Evolutionary conservation across 2,113 vertebrate species (phyloP), one percentile per base, ranked within the genome.

Genomic region (Pitta sordida): DNA sequence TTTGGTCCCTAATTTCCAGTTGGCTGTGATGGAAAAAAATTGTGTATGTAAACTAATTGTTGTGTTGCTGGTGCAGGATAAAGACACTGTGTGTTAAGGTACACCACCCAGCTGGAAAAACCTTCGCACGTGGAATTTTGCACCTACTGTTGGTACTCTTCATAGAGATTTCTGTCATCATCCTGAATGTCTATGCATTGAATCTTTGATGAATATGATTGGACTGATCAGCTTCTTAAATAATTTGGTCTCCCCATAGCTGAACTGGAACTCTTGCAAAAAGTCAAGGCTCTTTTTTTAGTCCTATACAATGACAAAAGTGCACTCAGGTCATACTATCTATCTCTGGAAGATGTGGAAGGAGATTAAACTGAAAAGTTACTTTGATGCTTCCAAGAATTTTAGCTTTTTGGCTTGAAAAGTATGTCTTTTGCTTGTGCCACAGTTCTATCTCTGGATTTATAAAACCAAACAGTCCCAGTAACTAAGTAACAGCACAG

Each of bases 401-500:
- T 55, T 70, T 36, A 69, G 75, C 15, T 49, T 90, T 94, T 73
- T 82, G 69, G 24, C 75, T 79, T 84, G 91, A 55, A 34, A 69
- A 80, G 21, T 11, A 6, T 49, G 63, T 90, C 6, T 0, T 52
- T 92, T 94, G 51, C 69, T 92, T 84, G 37, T 86, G 55, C 64
- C 68, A 64, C 2, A 2, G 67, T 85, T 91, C 26, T 85, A n/a
- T 78, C 87, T 91, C 83, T 83, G 83, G 39, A 56, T 93, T 52
- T 88, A 48, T 91, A 83, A 89, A 92, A 26, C 75, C 81, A 91
- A 92, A 93, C 91, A 96, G 41, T 53, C 60, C 70, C 49, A 53
- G 84, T 94, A 81, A 93, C 96, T 80, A 96, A 95, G 92, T 70
- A 93, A 94, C 86, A 80, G 73, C 70, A 78, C 74, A 84, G 83